phyloP scores from a whole-genome alignment of 1,140 invertebrate genomes.

The Drepana arcuata region DNA sequence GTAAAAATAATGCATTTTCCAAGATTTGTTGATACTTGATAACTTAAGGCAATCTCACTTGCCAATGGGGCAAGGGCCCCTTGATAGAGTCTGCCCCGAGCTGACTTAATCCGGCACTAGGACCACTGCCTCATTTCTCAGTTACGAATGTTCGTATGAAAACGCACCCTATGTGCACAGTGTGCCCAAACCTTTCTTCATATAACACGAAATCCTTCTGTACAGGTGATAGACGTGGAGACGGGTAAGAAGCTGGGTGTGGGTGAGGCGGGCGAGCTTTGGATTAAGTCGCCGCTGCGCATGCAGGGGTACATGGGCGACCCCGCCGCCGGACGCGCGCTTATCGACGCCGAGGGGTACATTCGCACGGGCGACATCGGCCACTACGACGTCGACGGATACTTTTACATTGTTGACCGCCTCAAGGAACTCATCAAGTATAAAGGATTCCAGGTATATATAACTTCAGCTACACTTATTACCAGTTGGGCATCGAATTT shows the following conservation, averaged over 20 bases:
- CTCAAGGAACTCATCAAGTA: constrained; percentile 89
- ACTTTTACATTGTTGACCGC: constrained; percentile 82
- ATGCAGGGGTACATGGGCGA: constrained; percentile 82
- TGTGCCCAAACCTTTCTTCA: too few species aligned
- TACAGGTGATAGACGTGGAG: constrained; percentile 74
- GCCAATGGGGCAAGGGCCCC: too few species aligned
- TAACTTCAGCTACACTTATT: too few species aligned
- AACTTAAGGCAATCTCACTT: too few species aligned
- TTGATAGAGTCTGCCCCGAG: too few species aligned
- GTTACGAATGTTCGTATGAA: too few species aligned
- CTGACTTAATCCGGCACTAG: too few species aligned
- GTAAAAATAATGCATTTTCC: too few species aligned
- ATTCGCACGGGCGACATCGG: constrained; percentile 88
- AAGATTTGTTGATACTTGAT: too few species aligned
- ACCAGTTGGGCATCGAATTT: too few species aligned
- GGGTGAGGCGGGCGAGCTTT: constrained; percentile 78
- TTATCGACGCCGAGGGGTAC: constrained; percentile 81
- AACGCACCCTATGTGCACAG: too few species aligned
- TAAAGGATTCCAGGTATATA: constrained; percentile 84
- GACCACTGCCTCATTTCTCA: too few species aligned
- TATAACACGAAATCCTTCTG: constrained; percentile 1
- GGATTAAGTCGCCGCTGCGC: constrained; percentile 77
- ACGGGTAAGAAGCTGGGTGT: constrained; percentile 75
- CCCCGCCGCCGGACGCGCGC: constrained; percentile 74
- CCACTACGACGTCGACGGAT: constrained; percentile 79